Base-by-base conservation (phyloP, 2,797 vertebrate genomes). In the Thamnophis elegans region DNA sequence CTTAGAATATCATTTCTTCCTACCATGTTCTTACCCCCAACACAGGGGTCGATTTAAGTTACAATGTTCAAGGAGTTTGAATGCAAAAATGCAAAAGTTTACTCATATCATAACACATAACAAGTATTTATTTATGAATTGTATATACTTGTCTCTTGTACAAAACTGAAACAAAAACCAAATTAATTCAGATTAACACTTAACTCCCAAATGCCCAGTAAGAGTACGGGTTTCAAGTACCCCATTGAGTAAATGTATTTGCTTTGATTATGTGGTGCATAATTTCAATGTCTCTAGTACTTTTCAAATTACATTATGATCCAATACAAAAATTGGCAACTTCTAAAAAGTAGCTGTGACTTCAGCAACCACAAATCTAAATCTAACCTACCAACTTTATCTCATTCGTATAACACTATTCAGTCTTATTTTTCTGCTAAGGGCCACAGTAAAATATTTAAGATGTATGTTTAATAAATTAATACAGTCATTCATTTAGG, bases 21-120 rank as follows among this genome's bases (percentile, higher is more conserved):
- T 97, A 96, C 97, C 98, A 95, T 96, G 87, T 97, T 98, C 98
- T 98, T 97, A 98, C 98, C 97, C 97, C 97, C 98, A 96, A 96
- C 97, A 97, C 99, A 98, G 99, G 99, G 99, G 98, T 99, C 99
- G 99, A 99, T 99, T 99, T 99, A 98, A 98, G 97, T 98, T 94
- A 93, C 95, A 95, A 82, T 95, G 95, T 96, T 96, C 94, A 97
- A 95, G 96, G 95, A 96, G 89, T 42, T 95, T 82, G 73, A 93
- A 92, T 89, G 56, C 20, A 90, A 85, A 94, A 53, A 85, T 87
- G 82, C 85, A 85, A 53, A 60, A 47, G 53, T 0, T 42, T 5
- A 78, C 92, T 94, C 89, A 32, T 94, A 85, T 91, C 60, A 62
- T 3, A 90, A 94, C 59, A 92, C 89, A 94, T 94, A 60, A 0